Percentiles rank a stretch among this genome's conserved stretches.
These are phyloP conservation scores for Luehdorfia chinensis DNA, from an alignment of 1,140 invertebrate genomes.

Conservation along the genomic window DNA sequence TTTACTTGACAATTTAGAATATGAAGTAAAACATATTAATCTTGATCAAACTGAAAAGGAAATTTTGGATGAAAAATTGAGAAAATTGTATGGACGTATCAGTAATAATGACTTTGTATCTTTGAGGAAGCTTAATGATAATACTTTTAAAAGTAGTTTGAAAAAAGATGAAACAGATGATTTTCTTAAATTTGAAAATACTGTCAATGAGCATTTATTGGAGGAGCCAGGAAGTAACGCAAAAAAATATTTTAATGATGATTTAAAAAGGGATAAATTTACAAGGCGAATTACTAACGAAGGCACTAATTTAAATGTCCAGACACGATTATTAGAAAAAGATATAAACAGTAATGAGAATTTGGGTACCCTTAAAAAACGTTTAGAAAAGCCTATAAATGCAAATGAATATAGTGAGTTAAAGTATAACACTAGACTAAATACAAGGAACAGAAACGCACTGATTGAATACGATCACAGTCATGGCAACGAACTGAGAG, in stretches of 20 bases:
- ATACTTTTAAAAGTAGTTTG: neutral
- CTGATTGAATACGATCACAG: neutral
- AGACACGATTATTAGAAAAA: conserved; percentile 8
- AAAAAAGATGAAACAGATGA: conserved; percentile 1
- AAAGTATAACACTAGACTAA: neutral
- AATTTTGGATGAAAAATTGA: conserved; percentile 44
- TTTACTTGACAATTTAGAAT: conserved; percentile 44
- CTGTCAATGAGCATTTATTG: conserved; percentile 6
- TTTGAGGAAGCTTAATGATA: conserved; percentile 4
- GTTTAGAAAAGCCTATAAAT: conserved; percentile 12
- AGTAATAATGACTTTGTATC: conserved; percentile 8
- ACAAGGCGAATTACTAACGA: neutral
- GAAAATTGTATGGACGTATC: conserved; percentile 40
- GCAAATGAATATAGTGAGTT: conserved; percentile 1
- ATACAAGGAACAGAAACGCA: conserved; percentile 4
- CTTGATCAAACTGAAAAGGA: conserved; percentile 33
- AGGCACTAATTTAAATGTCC: neutral
- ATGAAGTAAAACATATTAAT: conserved; percentile 39
- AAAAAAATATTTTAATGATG: conserved; percentile 1
- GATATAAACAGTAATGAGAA: neutral
- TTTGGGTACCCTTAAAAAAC: conserved; percentile 1
- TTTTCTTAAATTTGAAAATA: conserved; percentile 12
- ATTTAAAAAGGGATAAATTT: neutral
- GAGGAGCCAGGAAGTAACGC: neutral
- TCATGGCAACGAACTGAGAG: neutral